Conservation (phyloP, 2,888 invertebrate species). For the Cyclophora albipunctata region DNA sequence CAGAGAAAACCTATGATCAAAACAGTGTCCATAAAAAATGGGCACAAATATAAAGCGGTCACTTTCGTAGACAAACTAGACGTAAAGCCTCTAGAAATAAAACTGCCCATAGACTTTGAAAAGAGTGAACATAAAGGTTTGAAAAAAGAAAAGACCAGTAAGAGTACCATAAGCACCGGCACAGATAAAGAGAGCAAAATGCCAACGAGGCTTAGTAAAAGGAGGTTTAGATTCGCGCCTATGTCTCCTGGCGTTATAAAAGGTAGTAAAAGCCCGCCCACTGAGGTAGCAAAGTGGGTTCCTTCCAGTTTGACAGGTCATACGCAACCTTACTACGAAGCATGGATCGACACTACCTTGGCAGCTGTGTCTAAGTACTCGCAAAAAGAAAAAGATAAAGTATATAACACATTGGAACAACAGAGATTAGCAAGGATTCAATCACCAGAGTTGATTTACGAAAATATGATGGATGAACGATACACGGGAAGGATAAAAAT, state of each 20-base stretch:
- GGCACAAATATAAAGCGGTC: slow-evolving; percentile 37
- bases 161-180: not conserved
- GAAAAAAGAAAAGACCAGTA: slow-evolving; percentile 4
- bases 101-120: slow-evolving; percentile 28
- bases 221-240: too few relatives aligned
- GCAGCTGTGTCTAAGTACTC: slow-evolving; percentile 39
- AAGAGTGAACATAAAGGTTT: slow-evolving; percentile 14
- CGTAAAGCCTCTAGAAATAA: slow-evolving; percentile 30
- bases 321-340: slow-evolving; percentile 58
- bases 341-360: slow-evolving; percentile 52
- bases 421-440: slow-evolving; percentile 22
- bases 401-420: slow-evolving; percentile 26
- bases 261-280: not conserved
- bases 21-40: slow-evolving; percentile 23
- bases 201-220: not conserved
- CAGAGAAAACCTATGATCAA: slow-evolving; percentile 34
- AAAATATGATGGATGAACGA: slow-evolving; percentile 36
- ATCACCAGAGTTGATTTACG: slow-evolving; percentile 36
- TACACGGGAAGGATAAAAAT: slow-evolving; percentile 50
- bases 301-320: slow-evolving; percentile 35
- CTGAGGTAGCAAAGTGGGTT: slow-evolving; percentile 41
- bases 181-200: not conserved
- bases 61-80: slow-evolving; percentile 37
- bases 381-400: slow-evolving; percentile 19
- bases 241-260: slow-evolving; percentile 22